Evolutionary conservation across 1,140 invertebrate genomes (phyloP).

Genomic region (Drosophila equinoxialis): DNA sequence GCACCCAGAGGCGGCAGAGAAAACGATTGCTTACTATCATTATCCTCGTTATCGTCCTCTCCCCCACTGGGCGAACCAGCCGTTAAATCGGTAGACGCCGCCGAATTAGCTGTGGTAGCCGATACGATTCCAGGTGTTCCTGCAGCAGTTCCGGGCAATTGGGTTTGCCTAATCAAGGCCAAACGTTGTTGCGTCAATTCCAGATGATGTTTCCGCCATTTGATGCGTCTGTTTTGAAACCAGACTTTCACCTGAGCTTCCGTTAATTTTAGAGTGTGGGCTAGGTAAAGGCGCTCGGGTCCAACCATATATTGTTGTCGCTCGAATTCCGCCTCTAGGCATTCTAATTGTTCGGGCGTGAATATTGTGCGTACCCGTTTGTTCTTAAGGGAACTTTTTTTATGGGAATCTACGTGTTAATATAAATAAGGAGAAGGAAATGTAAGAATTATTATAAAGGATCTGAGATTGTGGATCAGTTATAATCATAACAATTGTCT

Average conservation of each 20-base stretch:
- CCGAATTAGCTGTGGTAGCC: constrained; percentile 18
- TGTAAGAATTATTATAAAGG: not conserved
- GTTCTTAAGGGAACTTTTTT: constrained; percentile 80
- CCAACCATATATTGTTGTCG: constrained; percentile 97
- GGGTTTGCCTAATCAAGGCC: constrained; percentile 88
- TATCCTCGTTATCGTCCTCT: constrained; percentile 74
- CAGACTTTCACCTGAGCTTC: constrained; percentile 98
- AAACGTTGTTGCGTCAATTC: constrained; percentile 95
- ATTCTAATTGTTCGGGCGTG: constrained; percentile 95
- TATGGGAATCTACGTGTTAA: constrained; percentile 55
- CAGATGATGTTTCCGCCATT: constrained; percentile 97
- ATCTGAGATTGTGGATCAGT: too few relatives aligned
- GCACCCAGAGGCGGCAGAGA: constrained; percentile 50
- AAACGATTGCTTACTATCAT: constrained; percentile 73
- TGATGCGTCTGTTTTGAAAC: constrained; percentile 98
- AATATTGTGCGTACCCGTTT: constrained; percentile 97
- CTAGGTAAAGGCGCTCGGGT: constrained; percentile 94
- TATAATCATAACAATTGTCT: too few relatives aligned
- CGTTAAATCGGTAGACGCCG: constrained; percentile 35
- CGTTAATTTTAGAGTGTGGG: constrained; percentile 93
- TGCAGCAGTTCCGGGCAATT: constrained; percentile 55
- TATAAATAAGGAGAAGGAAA: not conserved
- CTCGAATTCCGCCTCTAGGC: constrained; percentile 95
- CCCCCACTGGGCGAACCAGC: constrained; percentile 61
- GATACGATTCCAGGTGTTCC: constrained; percentile 10